Evolutionary conservation across 2,113 vertebrate species (phyloP), one percentile per base, ranked within the genome.

Genomic region (Thalassoma bifasciatum): DNA sequence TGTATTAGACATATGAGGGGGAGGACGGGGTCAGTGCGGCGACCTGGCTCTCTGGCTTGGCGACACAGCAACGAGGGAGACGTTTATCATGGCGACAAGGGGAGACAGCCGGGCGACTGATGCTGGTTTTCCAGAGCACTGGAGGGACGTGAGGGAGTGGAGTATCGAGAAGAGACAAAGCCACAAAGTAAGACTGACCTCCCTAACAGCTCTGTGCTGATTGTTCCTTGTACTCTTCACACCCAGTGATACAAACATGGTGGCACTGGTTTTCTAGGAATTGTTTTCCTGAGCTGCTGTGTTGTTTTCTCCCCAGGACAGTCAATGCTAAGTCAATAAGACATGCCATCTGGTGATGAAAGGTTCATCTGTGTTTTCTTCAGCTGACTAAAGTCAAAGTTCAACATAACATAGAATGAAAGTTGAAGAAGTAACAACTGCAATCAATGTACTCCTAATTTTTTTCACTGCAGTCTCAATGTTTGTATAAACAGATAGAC

Each of bases 151-250:
- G 64, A 37, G 77, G 17, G 74, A 78, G 16, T 85, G 81, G 82
- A 89, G 82, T 66, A 85, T 85, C 54, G 85, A 91, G 81, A 87
- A 85, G 68, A 89, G 88, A 81, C 83, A 89, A 71, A 75, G 44
- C 80, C 73, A 83, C 64, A 47, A 50, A 79, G 74, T 86, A 86
- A 89, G 85, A 71, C n/a, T 60, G 53, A 64, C 38, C 38, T 65
- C 60, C 66, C 50, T 63, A 44, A 19, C 10, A 14, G 14, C 17
- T 56, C 52, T 22, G 23, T 46, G 26, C 58, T 30, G 23, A 30
- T 63, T 11, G 22, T 30, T 26, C 50, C 26, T 58, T 16, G 19
- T 30, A 30, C 3, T 30, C 30, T 30, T 6, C n/a, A n/a, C n/a
- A n/a, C n/a, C n/a, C n/a, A n/a, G n/a, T n/a, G n/a, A n/a, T n/a